Base-by-base conservation (phyloP, 2,797 vertebrate species). In the Catamblyrhynchus diadema region DNA sequence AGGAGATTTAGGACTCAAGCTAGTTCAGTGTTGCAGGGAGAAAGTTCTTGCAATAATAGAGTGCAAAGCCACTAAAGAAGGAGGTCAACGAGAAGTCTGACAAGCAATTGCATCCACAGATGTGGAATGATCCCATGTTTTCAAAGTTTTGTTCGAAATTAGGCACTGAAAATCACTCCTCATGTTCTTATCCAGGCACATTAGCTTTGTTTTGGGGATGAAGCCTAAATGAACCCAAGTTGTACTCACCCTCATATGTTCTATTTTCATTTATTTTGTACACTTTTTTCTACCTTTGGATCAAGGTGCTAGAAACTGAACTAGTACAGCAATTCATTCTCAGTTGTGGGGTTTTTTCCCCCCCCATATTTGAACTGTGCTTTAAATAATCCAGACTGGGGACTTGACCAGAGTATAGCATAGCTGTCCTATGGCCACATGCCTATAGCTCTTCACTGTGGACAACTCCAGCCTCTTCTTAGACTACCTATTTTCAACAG, bases 281-380 rank as follows among this genome's bases (percentile, higher is more conserved):
- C 2, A 14, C 13, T 37, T 79, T 62, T 75, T 75, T 25, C 27
- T 77, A 42, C 12, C 10, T 77, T 30, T 35, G 21, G n/a, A 54
- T 73, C n/a, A 77, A 86, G 18, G 12, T 47, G 39, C 18, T 73
- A 70, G 35, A 72, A 75, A 61, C 22, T 54, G 66, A 88, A 35
- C 22, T 54, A 83, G 12, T 45, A 73, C 1, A 61, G 19, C 10
- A 42, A 27, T 65, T 82, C 5, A 17, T 59, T 62, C 30, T 88
- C 39, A 53, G 22, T 2, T 61, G 7, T 32, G 17, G 1, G 15
- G 13, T 17, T 32, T 66, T 32, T 1, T 0, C 1, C 12, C 17
- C 17, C 24, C 33, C n/a, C 8, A 4, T 57, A 50, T 54, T 60
- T 84, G 30, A 78, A 67, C 18, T 6, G 4, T 23, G 27, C 32